Evolutionary conservation across 2,797 vertebrate genomes (phyloP).

Genomic region (Sciurus carolinensis): DNA sequence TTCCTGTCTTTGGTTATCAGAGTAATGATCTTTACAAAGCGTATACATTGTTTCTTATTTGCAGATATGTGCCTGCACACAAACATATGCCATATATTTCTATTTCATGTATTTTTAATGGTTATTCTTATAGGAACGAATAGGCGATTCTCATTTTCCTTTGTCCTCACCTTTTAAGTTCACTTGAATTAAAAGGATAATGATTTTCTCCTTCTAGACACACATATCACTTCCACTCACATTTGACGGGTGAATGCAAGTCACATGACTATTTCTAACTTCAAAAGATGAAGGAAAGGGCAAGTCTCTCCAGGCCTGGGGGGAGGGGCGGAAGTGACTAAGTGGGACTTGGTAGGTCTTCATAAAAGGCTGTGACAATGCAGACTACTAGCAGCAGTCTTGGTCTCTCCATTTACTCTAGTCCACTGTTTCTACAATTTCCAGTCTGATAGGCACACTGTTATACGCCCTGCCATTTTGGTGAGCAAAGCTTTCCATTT

Average conservation of each 20-base stretch:
- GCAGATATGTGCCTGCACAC: not conserved
- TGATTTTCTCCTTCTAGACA: not conserved
- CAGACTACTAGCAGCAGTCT: not conserved
- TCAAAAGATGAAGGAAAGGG: not conserved
- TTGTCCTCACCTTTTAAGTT: not conserved
- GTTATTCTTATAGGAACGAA: not conserved
- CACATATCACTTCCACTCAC: not conserved
- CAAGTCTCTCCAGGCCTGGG: not conserved
- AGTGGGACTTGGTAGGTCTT: not conserved
- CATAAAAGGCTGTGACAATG: not conserved
- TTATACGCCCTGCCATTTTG: not conserved
- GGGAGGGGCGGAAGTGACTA: not conserved
- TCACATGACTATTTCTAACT: not conserved
- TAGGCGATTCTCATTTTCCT: not conserved
- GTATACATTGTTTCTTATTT: not conserved
- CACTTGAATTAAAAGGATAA: not conserved
- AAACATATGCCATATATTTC: not conserved
- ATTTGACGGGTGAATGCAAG: not conserved
- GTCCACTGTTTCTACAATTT: not conserved
- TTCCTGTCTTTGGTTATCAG: not conserved
- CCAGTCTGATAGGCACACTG: not conserved
- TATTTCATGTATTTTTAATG: not conserved
- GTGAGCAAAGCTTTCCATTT: not conserved
- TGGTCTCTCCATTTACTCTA: not conserved
- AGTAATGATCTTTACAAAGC: not conserved